Conservation (phyloP, 2,113 vertebrate species). For the Mesitornis unicolor region DNA sequence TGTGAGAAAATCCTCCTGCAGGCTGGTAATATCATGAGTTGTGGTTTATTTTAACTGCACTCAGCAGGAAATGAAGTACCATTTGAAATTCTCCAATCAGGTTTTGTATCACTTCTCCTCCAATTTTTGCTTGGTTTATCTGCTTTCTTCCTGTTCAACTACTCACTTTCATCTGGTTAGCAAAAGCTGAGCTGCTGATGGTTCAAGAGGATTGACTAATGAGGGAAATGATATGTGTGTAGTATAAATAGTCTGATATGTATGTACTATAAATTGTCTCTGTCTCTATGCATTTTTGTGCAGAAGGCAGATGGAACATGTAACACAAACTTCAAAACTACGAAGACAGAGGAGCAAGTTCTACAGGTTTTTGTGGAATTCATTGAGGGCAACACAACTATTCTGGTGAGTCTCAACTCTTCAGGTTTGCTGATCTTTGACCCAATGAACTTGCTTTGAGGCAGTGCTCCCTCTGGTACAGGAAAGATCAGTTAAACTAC, state of each 20-base stretch:
- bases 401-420: constrained; percentile 78
- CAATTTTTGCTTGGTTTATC: neutral
- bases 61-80: neutral
- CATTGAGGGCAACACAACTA: constrained; percentile 81
- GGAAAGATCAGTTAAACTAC: neutral
- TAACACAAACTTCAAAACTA: constrained; percentile 96
- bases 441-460: neutral
- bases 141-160: neutral
- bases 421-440: neutral
- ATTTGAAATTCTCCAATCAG: constrained; percentile 1
- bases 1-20: neutral
- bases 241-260: neutral
- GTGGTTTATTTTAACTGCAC: neutral
- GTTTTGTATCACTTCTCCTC: neutral
- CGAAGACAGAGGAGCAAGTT: constrained; percentile 86
- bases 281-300: neutral
- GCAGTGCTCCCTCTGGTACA: neutral
- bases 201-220: neutral
- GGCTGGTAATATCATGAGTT: neutral
- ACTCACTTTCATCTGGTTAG: constrained; percentile 5
- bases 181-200: neutral
- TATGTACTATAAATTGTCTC: neutral
- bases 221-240: neutral
- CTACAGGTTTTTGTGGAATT: constrained; percentile 88
- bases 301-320: constrained; percentile 92